Percentiles rank a stretch among this genome's conserved stretches.
These are phyloP conservation scores for Apeltes quadracus DNA, from an alignment of 2,113 vertebrate genomes.

Conservation along the genomic window DNA sequence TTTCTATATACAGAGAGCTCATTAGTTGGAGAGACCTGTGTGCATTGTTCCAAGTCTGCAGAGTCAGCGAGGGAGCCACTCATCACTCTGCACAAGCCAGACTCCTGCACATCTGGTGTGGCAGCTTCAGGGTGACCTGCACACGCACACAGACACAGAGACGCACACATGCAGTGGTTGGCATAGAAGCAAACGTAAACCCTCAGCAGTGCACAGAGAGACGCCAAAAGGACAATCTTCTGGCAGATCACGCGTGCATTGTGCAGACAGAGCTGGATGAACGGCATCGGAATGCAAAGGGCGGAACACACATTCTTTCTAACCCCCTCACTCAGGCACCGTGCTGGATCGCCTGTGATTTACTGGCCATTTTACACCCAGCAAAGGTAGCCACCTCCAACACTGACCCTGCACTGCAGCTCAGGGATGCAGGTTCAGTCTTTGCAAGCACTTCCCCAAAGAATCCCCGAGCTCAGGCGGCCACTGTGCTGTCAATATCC, in stretches of 20 bases:
- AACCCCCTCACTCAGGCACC: neutral
- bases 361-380: slow-evolving; percentile 66
- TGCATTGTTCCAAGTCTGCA: slow-evolving; percentile 79
- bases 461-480: slow-evolving; percentile 53
- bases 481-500: slow-evolving; percentile 59
- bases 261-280: slow-evolving; percentile 37
- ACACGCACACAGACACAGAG: slow-evolving; percentile 16
- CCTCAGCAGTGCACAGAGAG: slow-evolving; percentile 40
- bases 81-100: slow-evolving; percentile 70
- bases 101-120: slow-evolving; percentile 75
- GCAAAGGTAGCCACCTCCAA: slow-evolving; percentile 65
- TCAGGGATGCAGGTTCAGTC: slow-evolving; percentile 55
- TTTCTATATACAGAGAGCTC: slow-evolving; percentile 73
- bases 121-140: slow-evolving; percentile 76
- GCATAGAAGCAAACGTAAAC: slow-evolving; percentile 49
- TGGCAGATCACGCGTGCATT: slow-evolving; percentile 59
- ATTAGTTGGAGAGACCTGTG: slow-evolving; percentile 79
- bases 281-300: slow-evolving; percentile 40
- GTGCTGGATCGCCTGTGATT: slow-evolving; percentile 53
- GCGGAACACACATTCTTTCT: slow-evolving; percentile 8
- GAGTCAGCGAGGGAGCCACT: slow-evolving; percentile 78
- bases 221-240: slow-evolving; percentile 47
- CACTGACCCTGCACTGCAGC: slow-evolving; percentile 64
- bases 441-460: slow-evolving; percentile 56
- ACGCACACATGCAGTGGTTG: slow-evolving; percentile 41